Evolutionary conservation across 2,797 vertebrate genomes (phyloP), one percentile per base, ranked within the genome.

Genomic region (Pristis pectinata): DNA sequence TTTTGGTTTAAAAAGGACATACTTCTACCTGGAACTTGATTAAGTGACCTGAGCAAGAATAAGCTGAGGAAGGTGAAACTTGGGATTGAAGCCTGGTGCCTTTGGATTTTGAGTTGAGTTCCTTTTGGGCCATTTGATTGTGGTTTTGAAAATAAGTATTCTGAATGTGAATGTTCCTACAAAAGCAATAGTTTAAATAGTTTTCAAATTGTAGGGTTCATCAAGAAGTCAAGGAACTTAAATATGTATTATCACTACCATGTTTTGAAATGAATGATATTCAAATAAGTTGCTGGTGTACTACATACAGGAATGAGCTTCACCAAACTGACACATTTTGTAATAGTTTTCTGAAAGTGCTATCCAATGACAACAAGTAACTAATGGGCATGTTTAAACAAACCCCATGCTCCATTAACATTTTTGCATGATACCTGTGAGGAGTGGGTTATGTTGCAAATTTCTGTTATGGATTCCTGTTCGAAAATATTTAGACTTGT

Each of bases 401-500:
- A 72, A 94, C 44, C 92, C 41, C 72, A 3, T n/a, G 41, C 70
- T 53, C 44, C 17, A 74, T 76, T 94, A 93, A 94, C 70, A 74
- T 94, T 94, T 94, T 94, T 94, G 70, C 70, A 94, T 53, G 92
- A 94, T 94, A 53, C 70, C 41, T 56, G 30, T 53, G 70, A 76
- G 70, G 92, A 70, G 76, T 93, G 95, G 95, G 96, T 94, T 96
- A 95, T 96, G 96, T 95, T 95, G 96, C 96, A 96, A 96, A 95
- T 94, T 95, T 96, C 96, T 94, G 89, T 96, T 96, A 96, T 95
- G 96, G 96, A 96, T 96, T 96, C 95, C 96, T 96, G 95, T 96
- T 96, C 95, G 95, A 96, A 96, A 95, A 96, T 96, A 96, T 96
- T 96, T 97, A 95, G 44, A 53, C 70, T 94, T 96, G 95, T 95